These are phyloP conservation scores for Tenthredo notha DNA, from an alignment of 2,888 invertebrate species.

Conservation along the genomic window DNA sequence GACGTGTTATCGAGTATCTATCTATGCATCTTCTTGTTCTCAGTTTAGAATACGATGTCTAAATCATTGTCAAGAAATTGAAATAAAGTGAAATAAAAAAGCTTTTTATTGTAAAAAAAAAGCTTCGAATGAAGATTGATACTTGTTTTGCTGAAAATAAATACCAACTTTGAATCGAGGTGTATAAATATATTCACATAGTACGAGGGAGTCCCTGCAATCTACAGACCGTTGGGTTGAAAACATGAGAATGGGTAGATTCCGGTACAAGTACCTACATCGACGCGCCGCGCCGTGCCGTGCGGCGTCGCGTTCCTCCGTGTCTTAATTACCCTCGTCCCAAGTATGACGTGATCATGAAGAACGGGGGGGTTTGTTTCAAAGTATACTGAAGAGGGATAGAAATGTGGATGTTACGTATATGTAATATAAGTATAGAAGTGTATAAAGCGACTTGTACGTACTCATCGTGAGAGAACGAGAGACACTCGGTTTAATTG, in stretches of 20 bases:
- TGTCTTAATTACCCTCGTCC: slow-evolving; percentile 45
- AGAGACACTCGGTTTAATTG: slow-evolving; percentile 50
- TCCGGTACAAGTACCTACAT: slow-evolving; percentile 34
- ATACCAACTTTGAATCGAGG: not conserved
- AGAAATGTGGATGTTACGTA: not conserved
- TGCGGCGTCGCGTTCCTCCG: not conserved
- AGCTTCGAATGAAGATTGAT: not conserved
- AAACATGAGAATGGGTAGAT: slow-evolving; percentile 14
- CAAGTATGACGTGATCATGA: slow-evolving; percentile 26
- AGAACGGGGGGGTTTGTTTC: slow-evolving; percentile 44
- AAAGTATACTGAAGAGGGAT: slow-evolving; percentile 12
- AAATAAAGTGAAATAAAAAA: not conserved
- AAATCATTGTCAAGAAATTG: not conserved
- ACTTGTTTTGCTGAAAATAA: too few species aligned
- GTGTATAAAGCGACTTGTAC: slow-evolving; percentile 24
- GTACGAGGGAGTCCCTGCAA: not conserved
- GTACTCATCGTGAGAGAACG: not conserved
- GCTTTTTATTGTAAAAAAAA: not conserved
- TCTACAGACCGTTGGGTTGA: not conserved
- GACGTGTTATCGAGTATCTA: not conserved
- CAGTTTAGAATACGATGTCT: not conserved
- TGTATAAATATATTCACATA: not conserved
- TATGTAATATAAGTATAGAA: not conserved
- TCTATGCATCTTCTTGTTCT: not conserved
- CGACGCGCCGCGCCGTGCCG: slow-evolving; percentile 9